These are phyloP conservation scores for Parnassius mnemosyne DNA, from an alignment of 2,888 invertebrate species.

Conservation along the genomic window DNA sequence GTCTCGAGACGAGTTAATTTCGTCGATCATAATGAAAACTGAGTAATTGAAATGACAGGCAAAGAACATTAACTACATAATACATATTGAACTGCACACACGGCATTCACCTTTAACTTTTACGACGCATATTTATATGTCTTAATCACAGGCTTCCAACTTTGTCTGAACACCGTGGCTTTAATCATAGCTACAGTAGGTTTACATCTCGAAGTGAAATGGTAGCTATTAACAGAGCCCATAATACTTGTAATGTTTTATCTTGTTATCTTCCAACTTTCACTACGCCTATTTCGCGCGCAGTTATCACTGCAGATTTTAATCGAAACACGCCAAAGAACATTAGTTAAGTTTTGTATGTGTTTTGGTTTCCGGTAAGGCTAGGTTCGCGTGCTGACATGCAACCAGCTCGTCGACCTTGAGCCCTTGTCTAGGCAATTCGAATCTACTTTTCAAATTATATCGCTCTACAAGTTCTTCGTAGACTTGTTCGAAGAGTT, in stretches of 20 bases:
- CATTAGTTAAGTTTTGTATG: conserved; percentile 22
- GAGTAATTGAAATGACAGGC: too few relatives aligned
- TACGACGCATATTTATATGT: neutral
- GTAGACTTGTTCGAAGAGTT: neutral
- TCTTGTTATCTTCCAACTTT: conserved; percentile 25
- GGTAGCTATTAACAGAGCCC: conserved; percentile 13
- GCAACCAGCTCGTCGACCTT: conserved; percentile 31
- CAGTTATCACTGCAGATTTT: conserved; percentile 12
- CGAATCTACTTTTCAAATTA: conserved; percentile 18
- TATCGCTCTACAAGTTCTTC: neutral
- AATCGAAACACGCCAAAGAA: conserved; percentile 11
- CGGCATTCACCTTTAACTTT: too few relatives aligned
- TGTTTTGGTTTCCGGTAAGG: conserved; percentile 29
- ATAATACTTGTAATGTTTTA: conserved; percentile 24
- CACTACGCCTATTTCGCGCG: conserved; percentile 19
- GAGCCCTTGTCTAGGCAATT: conserved; percentile 11
- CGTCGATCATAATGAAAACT: too few relatives aligned
- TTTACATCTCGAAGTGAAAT: conserved; percentile 20
- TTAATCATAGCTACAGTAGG: conserved; percentile 4
- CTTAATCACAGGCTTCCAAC: neutral
- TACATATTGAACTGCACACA: too few relatives aligned
- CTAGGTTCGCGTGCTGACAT: conserved; percentile 29
- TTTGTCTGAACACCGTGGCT: conserved; percentile 1
- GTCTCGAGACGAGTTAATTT: too few relatives aligned
- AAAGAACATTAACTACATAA: too few relatives aligned